Conservation (phyloP, 2,888 invertebrate species). For the Spilarctia lutea region DNA sequence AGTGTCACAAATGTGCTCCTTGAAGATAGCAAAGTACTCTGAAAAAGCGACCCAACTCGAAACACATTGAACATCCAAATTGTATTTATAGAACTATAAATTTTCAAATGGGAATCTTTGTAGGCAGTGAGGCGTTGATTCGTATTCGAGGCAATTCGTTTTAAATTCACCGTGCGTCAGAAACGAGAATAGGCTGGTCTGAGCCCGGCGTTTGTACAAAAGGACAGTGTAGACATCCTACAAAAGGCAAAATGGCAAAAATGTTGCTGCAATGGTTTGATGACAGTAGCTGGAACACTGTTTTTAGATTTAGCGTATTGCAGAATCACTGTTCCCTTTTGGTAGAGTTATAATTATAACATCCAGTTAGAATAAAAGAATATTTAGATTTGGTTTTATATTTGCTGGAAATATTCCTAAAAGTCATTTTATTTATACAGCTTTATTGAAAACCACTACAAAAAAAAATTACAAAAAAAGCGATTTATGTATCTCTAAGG, state of each 20-base stretch:
- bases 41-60: not conserved
- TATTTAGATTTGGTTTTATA: too few relatives aligned
- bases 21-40: not conserved
- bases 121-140: constrained; percentile 15
- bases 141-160: constrained; percentile 14
- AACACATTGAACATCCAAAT: not conserved
- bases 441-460: too few relatives aligned
- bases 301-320: not conserved
- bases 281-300: not conserved
- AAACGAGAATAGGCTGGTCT: constrained; percentile 1
- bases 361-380: too few relatives aligned
- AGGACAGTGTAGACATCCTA: constrained; percentile 1
- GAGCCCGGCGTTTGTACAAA: not conserved
- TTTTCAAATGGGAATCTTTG: not conserved
- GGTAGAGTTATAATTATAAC: not conserved
- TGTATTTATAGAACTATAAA: not conserved
- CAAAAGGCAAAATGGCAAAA: not conserved
- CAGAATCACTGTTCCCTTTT: not conserved
- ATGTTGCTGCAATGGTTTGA: not conserved
- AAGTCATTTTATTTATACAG: too few relatives aligned
- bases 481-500: constrained; percentile 28
- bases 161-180: constrained; percentile 4
- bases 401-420: too few relatives aligned
- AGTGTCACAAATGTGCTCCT: not conserved
- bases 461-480: too few relatives aligned